Percentiles rank a stretch among this genome's conserved stretches.
These are phyloP conservation scores for Nesoenas mayeri DNA, from an alignment of 2,113 vertebrate species.

Conservation along the genomic window DNA sequence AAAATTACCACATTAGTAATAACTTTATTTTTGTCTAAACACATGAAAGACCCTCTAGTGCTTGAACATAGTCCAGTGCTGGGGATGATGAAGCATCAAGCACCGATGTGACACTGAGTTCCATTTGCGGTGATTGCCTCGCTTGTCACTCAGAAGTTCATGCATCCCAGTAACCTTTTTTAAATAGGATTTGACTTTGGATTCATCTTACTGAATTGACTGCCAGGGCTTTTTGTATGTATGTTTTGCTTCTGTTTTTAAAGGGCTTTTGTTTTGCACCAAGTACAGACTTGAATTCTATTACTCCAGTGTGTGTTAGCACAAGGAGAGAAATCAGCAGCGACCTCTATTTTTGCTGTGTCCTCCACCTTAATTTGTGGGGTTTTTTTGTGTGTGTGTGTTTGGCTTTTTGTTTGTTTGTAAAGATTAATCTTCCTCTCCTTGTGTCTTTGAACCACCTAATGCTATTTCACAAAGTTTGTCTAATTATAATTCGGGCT, in stretches of 20 bases:
- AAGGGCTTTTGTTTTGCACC: conserved; percentile 20
- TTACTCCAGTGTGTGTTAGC: background rate
- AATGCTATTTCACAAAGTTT: background rate
- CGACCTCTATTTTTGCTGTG: background rate
- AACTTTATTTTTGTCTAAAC: background rate
- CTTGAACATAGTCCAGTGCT: background rate
- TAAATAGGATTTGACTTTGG: conserved; percentile 15
- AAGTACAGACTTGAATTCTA: background rate
- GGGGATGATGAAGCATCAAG: background rate
- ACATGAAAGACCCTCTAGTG: background rate
- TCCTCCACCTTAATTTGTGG: background rate
- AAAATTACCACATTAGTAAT: background rate
- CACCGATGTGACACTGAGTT: background rate
- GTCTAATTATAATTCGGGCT: background rate
- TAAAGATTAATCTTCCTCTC: background rate
- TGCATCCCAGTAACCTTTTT: background rate
- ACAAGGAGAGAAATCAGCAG: background rate
- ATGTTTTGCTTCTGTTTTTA: conserved; percentile 41
- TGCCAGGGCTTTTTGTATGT: conserved; percentile 10
- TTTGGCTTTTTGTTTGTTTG: background rate
- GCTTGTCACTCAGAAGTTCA: background rate
- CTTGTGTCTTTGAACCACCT: background rate
- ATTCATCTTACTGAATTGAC: conserved; percentile 4
- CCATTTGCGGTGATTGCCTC: background rate
- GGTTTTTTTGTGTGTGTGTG: too few species aligned